Evolutionary conservation across 2,888 invertebrate species (phyloP).

Genomic region (Drosophila sordidula): DNA sequence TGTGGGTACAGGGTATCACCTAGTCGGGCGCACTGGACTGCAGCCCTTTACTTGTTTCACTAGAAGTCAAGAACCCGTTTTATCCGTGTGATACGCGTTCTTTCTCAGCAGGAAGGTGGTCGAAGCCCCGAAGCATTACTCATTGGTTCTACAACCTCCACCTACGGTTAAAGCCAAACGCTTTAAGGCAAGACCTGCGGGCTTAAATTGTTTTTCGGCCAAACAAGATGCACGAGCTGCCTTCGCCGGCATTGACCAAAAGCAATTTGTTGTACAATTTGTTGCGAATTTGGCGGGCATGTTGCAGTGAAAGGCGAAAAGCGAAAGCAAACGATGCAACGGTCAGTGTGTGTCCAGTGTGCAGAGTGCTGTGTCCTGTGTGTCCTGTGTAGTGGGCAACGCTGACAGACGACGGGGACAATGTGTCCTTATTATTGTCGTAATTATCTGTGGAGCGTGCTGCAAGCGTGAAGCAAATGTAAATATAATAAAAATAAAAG

Average conservation of each 20-base stretch:
- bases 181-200: conserved; percentile 43
- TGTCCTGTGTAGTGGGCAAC: conserved; percentile 18
- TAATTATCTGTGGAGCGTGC: conserved; percentile 76
- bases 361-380: conserved; percentile 2
- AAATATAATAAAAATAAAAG: conserved; percentile 78
- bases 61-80: background rate
- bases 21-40: too few species aligned
- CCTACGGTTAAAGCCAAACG: conserved; percentile 3
- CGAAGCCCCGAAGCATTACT: background rate
- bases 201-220: conserved; percentile 41
- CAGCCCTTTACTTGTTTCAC: too few species aligned
- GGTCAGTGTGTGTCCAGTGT: background rate
- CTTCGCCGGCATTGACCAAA: conserved; percentile 62
- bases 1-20: too few species aligned
- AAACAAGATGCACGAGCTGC: conserved; percentile 55
- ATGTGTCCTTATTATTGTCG: conserved; percentile 79
- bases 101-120: too few species aligned
- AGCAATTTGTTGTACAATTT: conserved; percentile 76
- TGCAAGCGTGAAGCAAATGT: conserved; percentile 75
- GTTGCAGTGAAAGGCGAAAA: conserved; percentile 39
- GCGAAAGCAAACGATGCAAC: conserved; percentile 17
- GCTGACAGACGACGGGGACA: conserved; percentile 47
- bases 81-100: background rate
- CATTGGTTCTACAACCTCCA: background rate
- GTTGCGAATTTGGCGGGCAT: conserved; percentile 59